Base-by-base conservation (phyloP, 1,140 invertebrate genomes). In the Cyclina sinensis region DNA sequence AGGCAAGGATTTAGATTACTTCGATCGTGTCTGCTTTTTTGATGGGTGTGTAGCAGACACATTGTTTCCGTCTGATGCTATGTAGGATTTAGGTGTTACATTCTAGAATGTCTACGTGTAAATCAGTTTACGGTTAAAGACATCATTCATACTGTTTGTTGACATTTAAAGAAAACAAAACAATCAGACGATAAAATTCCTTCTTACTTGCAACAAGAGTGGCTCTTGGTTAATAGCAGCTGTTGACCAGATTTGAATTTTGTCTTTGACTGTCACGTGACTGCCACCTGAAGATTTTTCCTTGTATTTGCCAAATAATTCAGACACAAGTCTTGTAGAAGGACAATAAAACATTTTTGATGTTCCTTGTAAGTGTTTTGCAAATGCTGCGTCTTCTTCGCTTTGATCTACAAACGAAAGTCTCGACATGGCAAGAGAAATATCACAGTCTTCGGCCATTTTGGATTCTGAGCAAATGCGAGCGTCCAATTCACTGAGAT, bases 291-390 rank as follows among this genome's bases (percentile, higher is more conserved):
- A n/a, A 18, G 68, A 74, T 12, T 9, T 74, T 46, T 74, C 70
- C 21, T 74, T 46, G n/a, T 74, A 74, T 46, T 74, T 74, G 39
- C 21, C 24, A 24, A 74, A 74, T n/a, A 74, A n/a, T 43, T 74
- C 70, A 1, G 37, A 74, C 21, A 74, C 37, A 14, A 74, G 39
- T 48, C 70, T 46, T 43, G 70, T 74, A 27, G 70, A 74, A 18
- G 70, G 70, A 48, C 70, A 74, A n/a, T 24, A 74, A 39, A 74
- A 43, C 70, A 74, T 74, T 74, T 74, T 46, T 7, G 70, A 74
- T 24, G 70, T 39, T 14, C 70, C 70, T 74, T 48, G 70, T 11
- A 74, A 35, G 48, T 43, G 48, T 46, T 74, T 74, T 27, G 37
- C 70, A 14, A 74, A 74, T 46, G 30, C 24, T 27, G 57, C n/a